Evolutionary conservation across 2,113 vertebrate genomes (phyloP), one percentile per base, ranked within the genome.

Genomic region (Macrotus californicus): DNA sequence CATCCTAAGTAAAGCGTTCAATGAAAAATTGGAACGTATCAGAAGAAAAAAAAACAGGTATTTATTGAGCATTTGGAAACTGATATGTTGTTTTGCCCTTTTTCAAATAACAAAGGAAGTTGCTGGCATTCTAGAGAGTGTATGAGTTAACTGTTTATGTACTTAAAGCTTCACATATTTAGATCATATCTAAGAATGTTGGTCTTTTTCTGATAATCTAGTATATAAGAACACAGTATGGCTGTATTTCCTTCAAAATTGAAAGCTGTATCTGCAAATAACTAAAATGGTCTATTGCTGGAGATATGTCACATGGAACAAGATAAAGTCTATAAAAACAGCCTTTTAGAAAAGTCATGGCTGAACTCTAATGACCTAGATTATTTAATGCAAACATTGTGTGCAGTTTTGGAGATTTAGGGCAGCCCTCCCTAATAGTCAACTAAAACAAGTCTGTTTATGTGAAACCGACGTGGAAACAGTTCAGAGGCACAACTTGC

Each of bases 381-480:
- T 96, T 93, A 81, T 88, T 97, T 97, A 97, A 97, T 97, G 89
- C 70, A 72, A 97, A 97, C 97, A 97, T 96, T 84, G 69, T 97
- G 96, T 93, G 91, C 79, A 67, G 75, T 89, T 92, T 80, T 52
- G n/a, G 92, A 92, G 61, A 87, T 66, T 72, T n/a, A 59, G 31
- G 85, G 39, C 56, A 76, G 69, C 69, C 31, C 26, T 93, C 67
- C n/a, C 36, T 24, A 43, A 39, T 0, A 36, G 70, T 94, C 88
- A 94, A 75, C 46, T 67, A 59, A 96, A 69, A 83, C 79, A 89
- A 21, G 75, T 41, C 70, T 59, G 94, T 88, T 90, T 92, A 69
- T 86, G 36, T 73, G 88, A 96, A 92, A 87, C 39, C 54, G 87
- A 76, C 0, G 0, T 59, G 64, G 91, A 94, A 94, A 69, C 29